Evolutionary conservation across 1,140 invertebrate species (phyloP).

Genomic region (Pollicipes pollicipes): DNA sequence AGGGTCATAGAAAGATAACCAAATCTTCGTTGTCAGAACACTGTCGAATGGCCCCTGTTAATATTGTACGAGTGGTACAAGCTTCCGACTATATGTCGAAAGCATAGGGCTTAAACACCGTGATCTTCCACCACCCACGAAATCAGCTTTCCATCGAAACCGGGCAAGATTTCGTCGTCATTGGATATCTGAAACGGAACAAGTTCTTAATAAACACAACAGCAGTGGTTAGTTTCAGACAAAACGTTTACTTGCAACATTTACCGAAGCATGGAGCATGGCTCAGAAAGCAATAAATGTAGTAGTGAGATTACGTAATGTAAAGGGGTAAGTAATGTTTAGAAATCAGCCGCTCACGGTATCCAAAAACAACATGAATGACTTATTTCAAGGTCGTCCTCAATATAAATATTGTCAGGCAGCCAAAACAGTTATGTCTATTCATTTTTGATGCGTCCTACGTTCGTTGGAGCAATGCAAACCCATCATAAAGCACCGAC

Average conservation of each 20-base stretch:
- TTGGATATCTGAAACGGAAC: slow-evolving; percentile 24
- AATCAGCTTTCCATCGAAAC: slow-evolving; percentile 34
- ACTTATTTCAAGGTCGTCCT: neutral
- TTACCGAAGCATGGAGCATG: neutral
- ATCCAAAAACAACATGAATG: neutral
- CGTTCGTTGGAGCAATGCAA: too few species aligned
- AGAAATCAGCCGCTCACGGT: slow-evolving; percentile 4
- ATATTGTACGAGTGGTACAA: too few species aligned
- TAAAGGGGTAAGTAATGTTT: slow-evolving; percentile 3
- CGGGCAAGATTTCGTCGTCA: slow-evolving; percentile 31
- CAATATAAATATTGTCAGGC: neutral
- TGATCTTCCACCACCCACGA: slow-evolving; percentile 31
- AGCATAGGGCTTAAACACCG: too few species aligned
- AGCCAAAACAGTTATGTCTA: too few species aligned
- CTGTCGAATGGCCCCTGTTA: too few species aligned
- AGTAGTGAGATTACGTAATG: slow-evolving; percentile 5
- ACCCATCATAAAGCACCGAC: too few species aligned
- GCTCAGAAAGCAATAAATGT: slow-evolving; percentile 3
- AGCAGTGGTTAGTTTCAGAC: slow-evolving; percentile 5
- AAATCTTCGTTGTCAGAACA: too few species aligned
- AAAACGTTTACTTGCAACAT: neutral
- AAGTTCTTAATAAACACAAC: neutral
- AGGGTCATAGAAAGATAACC: too few species aligned
- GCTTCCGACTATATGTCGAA: too few species aligned
- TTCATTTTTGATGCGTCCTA: too few species aligned